Evolutionary conservation across 2,113 vertebrate species (phyloP).

Genomic region (Indicator indicator): DNA sequence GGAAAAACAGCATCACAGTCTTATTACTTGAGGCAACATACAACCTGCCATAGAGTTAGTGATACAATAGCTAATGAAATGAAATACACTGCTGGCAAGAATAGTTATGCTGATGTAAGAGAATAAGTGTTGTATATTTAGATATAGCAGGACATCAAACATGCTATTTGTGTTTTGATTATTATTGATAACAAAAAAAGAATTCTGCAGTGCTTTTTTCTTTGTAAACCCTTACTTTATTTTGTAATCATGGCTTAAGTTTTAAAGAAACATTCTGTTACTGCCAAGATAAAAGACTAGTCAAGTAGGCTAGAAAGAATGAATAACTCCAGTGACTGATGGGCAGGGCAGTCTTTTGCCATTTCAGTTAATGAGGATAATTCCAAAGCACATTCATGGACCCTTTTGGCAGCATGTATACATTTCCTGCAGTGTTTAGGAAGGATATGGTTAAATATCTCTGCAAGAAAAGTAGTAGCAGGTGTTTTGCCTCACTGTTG

Average conservation of each 20-base stretch:
- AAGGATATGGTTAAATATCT: background rate
- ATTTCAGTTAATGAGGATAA: background rate
- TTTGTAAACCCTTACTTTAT: background rate
- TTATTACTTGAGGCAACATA: background rate
- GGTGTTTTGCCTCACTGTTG: conserved; percentile 30
- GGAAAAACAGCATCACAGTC: background rate
- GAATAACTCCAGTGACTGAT: background rate
- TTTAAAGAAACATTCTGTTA: background rate
- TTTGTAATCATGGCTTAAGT: background rate
- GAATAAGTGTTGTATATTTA: background rate
- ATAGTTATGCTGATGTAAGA: background rate
- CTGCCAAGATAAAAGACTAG: background rate
- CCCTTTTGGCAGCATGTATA: background rate
- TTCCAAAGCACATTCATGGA: background rate
- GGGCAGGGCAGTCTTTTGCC: background rate
- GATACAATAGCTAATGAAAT: background rate
- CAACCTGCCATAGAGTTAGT: background rate
- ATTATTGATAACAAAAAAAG: background rate
- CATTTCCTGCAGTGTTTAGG: background rate
- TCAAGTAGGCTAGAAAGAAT: background rate
- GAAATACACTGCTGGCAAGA: background rate
- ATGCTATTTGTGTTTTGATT: background rate
- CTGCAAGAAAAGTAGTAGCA: conserved; percentile 11
- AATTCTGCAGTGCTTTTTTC: background rate
- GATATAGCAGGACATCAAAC: background rate